Percentiles rank a stretch among this genome's conserved stretches.
Evolutionary conservation across 2,113 vertebrate genomes (phyloP).

Genomic region (Pygathrix nemaeus): DNA sequence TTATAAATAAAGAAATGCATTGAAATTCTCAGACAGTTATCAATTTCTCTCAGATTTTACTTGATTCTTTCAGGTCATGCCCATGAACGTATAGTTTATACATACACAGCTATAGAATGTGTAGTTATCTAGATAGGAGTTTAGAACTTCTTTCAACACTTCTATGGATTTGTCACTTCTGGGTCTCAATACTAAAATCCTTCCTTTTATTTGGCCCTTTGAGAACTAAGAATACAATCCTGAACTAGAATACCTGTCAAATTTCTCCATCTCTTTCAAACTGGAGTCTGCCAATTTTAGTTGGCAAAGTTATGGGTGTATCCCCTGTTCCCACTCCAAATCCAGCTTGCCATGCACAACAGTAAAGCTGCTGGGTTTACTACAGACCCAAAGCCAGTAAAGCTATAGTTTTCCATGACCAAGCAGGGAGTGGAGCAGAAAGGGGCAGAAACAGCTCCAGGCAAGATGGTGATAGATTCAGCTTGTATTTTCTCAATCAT

Average conservation of each 20-base stretch:
- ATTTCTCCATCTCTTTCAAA: neutral
- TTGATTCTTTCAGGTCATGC: neutral
- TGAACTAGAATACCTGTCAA: neutral
- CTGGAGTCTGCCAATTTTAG: neutral
- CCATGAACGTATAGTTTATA: neutral
- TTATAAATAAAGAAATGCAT: neutral
- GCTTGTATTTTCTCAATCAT: neutral
- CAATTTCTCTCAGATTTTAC: neutral
- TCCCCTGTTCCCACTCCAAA: neutral
- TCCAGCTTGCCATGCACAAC: neutral
- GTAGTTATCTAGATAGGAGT: neutral
- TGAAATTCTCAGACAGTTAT: neutral
- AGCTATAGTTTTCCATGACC: neutral
- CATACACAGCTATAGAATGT: too few relatives aligned
- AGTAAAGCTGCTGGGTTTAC: neutral
- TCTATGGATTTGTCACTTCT: neutral
- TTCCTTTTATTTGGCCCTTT: neutral
- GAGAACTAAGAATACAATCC: neutral
- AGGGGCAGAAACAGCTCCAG: neutral
- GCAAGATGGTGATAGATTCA: neutral
- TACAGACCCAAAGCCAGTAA: neutral
- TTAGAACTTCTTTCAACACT: neutral
- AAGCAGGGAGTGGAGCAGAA: neutral
- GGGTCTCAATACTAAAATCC: neutral
- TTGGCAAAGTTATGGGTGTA: neutral